phyloP scores from a whole-genome alignment of 1,140 invertebrate species.

The Tyrophagus putrescentiae region DNA sequence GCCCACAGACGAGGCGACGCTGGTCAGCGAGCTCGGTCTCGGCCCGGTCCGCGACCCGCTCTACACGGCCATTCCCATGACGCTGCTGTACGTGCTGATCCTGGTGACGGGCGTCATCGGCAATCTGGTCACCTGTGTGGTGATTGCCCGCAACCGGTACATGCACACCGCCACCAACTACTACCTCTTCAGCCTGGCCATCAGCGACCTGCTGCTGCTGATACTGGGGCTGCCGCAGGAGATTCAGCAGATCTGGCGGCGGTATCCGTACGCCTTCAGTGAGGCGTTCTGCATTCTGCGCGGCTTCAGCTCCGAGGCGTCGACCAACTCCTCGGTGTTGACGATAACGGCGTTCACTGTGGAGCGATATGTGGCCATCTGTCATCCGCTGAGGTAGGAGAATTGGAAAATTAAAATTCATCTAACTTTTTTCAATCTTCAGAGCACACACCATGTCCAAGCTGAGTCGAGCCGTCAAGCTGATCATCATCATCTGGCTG shows the following conservation, averaged over 20 bases:
- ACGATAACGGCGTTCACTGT: slow-evolving; percentile 85
- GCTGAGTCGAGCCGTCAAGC: slow-evolving; percentile 34
- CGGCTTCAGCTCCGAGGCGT: slow-evolving; percentile 68
- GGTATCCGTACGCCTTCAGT: slow-evolving; percentile 73
- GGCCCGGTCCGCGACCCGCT: slow-evolving; percentile 8
- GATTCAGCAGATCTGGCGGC: slow-evolving; percentile 69
- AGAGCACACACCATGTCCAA: slow-evolving; percentile 34
- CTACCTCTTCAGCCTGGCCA: slow-evolving; percentile 78
- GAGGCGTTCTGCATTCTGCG: slow-evolving; percentile 66
- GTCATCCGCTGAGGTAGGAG: slow-evolving; percentile 78
- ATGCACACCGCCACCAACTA: slow-evolving; percentile 58
- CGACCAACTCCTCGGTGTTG: slow-evolving; percentile 78
- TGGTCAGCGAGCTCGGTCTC: background rate
- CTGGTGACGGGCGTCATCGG: slow-evolving; percentile 42
- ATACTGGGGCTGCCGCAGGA: slow-evolving; percentile 55
- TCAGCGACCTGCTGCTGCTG: slow-evolving; percentile 77
- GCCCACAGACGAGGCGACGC: background rate
- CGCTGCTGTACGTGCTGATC: slow-evolving; percentile 38
- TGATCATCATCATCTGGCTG: slow-evolving; percentile 36
- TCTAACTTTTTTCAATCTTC: slow-evolving; percentile 37
- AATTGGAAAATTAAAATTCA: slow-evolving; percentile 35
- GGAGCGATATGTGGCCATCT: slow-evolving; percentile 84
- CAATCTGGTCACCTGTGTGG: slow-evolving; percentile 45
- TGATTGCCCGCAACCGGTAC: slow-evolving; percentile 41
- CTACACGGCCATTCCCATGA: slow-evolving; percentile 33